A percentile compares a stretch with the other conserved stretches of the same genome.
Evolutionary conservation across 2,888 invertebrate genomes (phyloP).

Genomic region (Netelia melanura): DNA sequence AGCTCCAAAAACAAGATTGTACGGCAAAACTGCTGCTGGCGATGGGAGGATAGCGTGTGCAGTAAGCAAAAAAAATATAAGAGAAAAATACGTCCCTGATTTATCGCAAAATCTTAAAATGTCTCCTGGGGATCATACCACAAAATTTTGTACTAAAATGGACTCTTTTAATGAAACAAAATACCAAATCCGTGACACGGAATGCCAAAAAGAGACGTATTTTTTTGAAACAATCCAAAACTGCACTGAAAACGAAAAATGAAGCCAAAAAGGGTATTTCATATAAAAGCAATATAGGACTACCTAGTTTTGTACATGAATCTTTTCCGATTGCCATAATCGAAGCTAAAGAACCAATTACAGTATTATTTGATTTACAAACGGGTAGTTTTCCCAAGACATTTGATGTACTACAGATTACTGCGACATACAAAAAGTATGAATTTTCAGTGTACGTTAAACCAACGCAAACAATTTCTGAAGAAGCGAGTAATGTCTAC

Average conservation of each 20-base stretch:
- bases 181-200: slow-evolving; percentile 35
- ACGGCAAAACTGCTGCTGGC: slow-evolving; percentile 42
- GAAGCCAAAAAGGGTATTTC: slow-evolving; percentile 60
- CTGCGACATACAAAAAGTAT: slow-evolving; percentile 53
- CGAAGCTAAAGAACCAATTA: slow-evolving; percentile 71
- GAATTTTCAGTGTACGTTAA: slow-evolving; percentile 63
- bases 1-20: slow-evolving; percentile 63
- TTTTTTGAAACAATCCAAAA: slow-evolving; percentile 56
- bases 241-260: slow-evolving; percentile 61
- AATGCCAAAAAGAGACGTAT: slow-evolving; percentile 42
- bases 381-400: slow-evolving; percentile 65
- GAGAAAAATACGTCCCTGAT: slow-evolving; percentile 48
- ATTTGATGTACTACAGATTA: slow-evolving; percentile 67
- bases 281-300: slow-evolving; percentile 61
- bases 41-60: slow-evolving; percentile 61
- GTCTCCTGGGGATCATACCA: slow-evolving; percentile 35
- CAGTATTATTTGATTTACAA: slow-evolving; percentile 67
- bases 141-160: slow-evolving; percentile 39
- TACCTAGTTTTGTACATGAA: slow-evolving; percentile 55
- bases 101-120: slow-evolving; percentile 38
- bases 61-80: slow-evolving; percentile 55
- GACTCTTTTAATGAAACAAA: slow-evolving; percentile 21
- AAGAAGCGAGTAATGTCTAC: slow-evolving; percentile 65
- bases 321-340: slow-evolving; percentile 23
- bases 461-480: slow-evolving; percentile 63